phyloP scores from a whole-genome alignment of 2,888 invertebrate species.

The Siphlonurus alternatus region DNA sequence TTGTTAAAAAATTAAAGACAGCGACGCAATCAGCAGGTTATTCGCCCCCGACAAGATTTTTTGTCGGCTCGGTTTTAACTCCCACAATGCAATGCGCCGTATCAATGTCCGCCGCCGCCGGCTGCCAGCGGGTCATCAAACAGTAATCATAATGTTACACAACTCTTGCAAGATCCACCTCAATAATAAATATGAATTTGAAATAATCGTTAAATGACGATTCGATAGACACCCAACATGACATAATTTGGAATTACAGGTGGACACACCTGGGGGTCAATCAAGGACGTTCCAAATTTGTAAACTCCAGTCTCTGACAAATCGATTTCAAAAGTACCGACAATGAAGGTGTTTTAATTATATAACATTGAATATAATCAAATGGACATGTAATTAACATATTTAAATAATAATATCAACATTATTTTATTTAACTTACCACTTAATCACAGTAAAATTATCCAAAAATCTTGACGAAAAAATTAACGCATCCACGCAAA shows the following conservation, averaged over 20 bases:
- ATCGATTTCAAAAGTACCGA: constrained; percentile 30
- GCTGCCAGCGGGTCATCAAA: background rate
- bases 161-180: background rate
- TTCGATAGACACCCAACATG: constrained; percentile 23
- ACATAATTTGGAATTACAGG: constrained; percentile 21
- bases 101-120: background rate
- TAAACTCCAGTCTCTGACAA: constrained; percentile 33
- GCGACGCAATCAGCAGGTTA: background rate
- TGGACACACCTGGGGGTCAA: constrained; percentile 33
- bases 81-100: background rate
- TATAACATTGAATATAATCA: background rate
- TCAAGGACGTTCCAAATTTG: constrained; percentile 32
- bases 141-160: background rate
- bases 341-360: constrained; percentile 12
- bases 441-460: constrained; percentile 4
- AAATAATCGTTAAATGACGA: background rate
- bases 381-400: background rate
- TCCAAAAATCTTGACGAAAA: constrained; percentile 15
- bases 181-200: background rate
- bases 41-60: background rate
- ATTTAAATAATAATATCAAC: constrained; percentile 8
- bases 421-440: constrained; percentile 7
- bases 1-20: background rate
- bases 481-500: constrained; percentile 29
- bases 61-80: background rate